Evolutionary conservation across 2,113 vertebrate genomes (phyloP).

Genomic region (Thryonomys swinderianus): DNA sequence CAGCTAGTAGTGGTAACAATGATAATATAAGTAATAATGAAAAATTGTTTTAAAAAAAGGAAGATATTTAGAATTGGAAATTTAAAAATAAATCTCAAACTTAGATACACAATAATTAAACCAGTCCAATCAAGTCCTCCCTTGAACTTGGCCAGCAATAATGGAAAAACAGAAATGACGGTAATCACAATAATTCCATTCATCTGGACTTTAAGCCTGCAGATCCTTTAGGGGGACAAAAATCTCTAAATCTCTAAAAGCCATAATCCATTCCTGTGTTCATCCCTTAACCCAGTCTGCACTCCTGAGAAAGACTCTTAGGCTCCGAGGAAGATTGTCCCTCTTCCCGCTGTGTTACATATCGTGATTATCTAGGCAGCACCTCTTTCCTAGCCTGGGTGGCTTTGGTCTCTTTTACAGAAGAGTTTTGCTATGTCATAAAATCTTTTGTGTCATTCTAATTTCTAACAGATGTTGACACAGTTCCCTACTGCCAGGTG

Average conservation of each 20-base stretch:
- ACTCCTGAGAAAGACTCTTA: background rate
- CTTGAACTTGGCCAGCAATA: background rate
- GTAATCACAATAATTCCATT: background rate
- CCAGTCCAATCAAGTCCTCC: background rate
- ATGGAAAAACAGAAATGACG: background rate
- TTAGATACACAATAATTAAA: background rate
- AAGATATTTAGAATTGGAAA: background rate
- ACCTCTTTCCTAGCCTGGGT: background rate
- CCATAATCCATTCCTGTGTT: background rate
- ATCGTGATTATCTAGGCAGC: rapidly evolving
- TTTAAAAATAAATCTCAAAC: background rate
- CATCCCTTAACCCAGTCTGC: background rate
- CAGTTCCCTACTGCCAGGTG: background rate
- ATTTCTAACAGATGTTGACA: background rate
- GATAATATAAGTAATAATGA: background rate
- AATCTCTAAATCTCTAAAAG: background rate
- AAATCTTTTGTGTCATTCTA: background rate
- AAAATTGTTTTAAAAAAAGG: background rate
- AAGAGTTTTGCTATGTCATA: background rate
- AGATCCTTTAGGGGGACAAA: background rate
- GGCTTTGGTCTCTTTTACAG: background rate
- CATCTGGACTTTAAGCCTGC: background rate
- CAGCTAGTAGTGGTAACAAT: background rate
- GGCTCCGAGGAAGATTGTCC: background rate
- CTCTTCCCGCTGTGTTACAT: background rate